Base-by-base conservation (phyloP, 2,888 invertebrate genomes). In the Eurois occulta region DNA sequence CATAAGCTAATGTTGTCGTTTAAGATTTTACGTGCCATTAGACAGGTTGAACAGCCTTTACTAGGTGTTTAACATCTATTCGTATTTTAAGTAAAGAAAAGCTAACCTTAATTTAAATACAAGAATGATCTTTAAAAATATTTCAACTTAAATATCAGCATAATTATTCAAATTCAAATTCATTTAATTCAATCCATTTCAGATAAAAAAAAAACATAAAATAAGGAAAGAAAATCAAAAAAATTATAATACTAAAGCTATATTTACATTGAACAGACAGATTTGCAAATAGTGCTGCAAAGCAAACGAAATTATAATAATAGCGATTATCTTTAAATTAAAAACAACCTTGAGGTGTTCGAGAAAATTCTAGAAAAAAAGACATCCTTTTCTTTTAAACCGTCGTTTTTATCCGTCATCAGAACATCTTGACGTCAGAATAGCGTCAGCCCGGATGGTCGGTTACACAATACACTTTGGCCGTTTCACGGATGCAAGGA, bases 331-430 rank as follows among this genome's bases (percentile, higher is more conserved):
- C 21, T 66, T 48, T 24, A 46, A 79, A 71, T 65, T 28, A 16
- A 65, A 21, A 68, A 65, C 41, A 65, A 81, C 82, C 73, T 77
- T 83, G 60, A 48, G 28, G 13, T 38, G 16, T 52, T 58, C 16
- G 43, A 35, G 55, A 75, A 76, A 48, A 65, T 46, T 85, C 72
- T 71, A 68, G 64, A 76, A 68, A 66, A 64, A 71, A 79, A 28
- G 38, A 41, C 11, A 38, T 21, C 38, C 24, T 71, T 71, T 68
- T 62, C 21, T 35, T 41, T 52, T 16, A 16, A 3, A 6, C 28
- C 41, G 78, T 72, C 68, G 55, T 64, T 79, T 60, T 55, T 2
- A 3, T 43, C 41, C 1, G 41, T 8, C 67, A 28, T 67, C 67
- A 43, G 8, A 41, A 38, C 11, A 58, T 28, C 0, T 24, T 72